Percentiles rank a stretch among this genome's conserved stretches.
phyloP scores from a whole-genome alignment of 2,113 vertebrate species.

The Girardinichthys multiradiatus region DNA sequence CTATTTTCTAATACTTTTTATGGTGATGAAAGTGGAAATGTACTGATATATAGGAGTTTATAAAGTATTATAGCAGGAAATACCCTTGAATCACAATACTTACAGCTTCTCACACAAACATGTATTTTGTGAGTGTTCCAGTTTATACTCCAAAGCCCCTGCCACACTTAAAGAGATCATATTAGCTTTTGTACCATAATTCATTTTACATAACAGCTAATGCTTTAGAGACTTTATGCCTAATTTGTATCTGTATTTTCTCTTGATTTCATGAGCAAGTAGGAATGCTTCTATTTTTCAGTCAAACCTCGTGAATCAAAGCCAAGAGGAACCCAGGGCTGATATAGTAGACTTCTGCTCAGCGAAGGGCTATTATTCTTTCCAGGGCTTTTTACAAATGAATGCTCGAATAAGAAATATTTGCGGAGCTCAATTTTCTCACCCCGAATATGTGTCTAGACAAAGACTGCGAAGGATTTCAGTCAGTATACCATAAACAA shows the following conservation, averaged over 20 bases:
- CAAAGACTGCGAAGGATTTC: conserved; percentile 65
- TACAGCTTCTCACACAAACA: neutral
- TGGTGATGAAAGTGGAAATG: neutral
- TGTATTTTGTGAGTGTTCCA: neutral
- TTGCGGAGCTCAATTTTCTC: conserved; percentile 64
- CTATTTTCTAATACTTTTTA: neutral
- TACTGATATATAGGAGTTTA: neutral
- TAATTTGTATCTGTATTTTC: conserved; percentile 74
- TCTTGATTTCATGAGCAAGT: conserved; percentile 73
- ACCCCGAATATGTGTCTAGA: conserved; percentile 51
- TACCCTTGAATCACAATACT: neutral
- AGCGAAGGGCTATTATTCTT: conserved; percentile 74
- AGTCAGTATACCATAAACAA: conserved; percentile 71
- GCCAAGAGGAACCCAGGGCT: conserved; percentile 57
- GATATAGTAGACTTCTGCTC: conserved; percentile 66
- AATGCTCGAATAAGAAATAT: conserved; percentile 80
- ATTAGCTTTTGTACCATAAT: conserved; percentile 48
- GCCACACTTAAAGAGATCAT: conserved; percentile 49
- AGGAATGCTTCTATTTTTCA: conserved; percentile 67
- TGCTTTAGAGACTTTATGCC: conserved; percentile 64
- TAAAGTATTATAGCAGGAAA: neutral
- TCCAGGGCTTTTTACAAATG: conserved; percentile 77
- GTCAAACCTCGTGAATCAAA: conserved; percentile 64
- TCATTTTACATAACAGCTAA: conserved; percentile 67
- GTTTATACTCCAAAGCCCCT: neutral